These are phyloP conservation scores for Tricholauxania praeusta DNA, from an alignment of 2,888 invertebrate genomes.

Conservation along the genomic window DNA sequence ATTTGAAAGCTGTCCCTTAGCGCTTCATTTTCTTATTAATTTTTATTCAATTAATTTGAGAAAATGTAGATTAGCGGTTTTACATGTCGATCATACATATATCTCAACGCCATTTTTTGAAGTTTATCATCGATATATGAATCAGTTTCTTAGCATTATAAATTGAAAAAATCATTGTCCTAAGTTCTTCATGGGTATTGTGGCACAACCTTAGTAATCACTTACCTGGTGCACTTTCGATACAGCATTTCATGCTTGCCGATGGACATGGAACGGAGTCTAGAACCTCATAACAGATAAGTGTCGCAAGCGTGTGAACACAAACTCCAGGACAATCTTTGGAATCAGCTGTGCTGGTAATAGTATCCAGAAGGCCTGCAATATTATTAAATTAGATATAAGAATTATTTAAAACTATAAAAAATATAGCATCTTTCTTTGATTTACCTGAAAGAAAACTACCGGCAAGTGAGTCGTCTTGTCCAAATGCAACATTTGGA, in stretches of 20 bases:
- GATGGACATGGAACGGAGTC: conserved; percentile 86
- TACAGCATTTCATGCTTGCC: conserved; percentile 86
- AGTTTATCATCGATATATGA: too few relatives aligned
- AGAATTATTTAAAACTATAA: neutral
- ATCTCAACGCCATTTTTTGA: too few relatives aligned
- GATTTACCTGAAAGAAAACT: conserved; percentile 83
- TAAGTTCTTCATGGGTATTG: too few relatives aligned
- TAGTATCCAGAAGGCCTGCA: conserved; percentile 83
- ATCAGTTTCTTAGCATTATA: too few relatives aligned
- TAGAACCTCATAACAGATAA: conserved; percentile 87
- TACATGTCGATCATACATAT: too few relatives aligned
- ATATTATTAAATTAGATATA: conserved; percentile 1
- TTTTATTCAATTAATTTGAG: too few relatives aligned
- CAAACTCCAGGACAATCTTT: conserved; percentile 92
- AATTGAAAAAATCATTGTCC: too few relatives aligned
- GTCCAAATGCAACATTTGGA: conserved; percentile 46
- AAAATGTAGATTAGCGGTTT: too few relatives aligned
- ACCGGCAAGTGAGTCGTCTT: conserved; percentile 85
- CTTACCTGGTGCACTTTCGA: conserved; percentile 78
- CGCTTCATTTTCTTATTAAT: too few relatives aligned
- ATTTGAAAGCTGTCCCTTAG: too few relatives aligned
- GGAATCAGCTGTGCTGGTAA: conserved; percentile 86
- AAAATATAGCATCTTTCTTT: neutral
- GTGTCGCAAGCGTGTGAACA: conserved; percentile 85
- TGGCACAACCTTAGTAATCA: too few relatives aligned